phyloP scores from a whole-genome alignment of 1,140 invertebrate genomes.

The Armadillidium nasatum region DNA sequence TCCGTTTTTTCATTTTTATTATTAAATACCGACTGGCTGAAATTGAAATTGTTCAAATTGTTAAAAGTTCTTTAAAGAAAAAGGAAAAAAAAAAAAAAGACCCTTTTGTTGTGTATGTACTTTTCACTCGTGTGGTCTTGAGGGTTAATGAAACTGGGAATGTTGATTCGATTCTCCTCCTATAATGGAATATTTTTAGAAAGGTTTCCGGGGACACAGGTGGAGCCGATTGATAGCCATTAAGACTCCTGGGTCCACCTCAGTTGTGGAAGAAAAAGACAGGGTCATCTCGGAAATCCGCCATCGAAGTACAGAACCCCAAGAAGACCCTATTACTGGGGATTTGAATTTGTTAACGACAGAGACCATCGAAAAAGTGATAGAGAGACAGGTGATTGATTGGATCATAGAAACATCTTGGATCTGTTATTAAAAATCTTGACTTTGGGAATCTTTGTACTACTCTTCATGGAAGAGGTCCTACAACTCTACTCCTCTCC shows the following conservation, averaged over 20 bases:
- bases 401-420: too few species aligned
- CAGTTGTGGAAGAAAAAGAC: neutral
- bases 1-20: too few species aligned
- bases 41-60: too few species aligned
- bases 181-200: slow-evolving; percentile 28
- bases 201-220: neutral
- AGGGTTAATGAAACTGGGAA: slow-evolving; percentile 22
- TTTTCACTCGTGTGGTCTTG: neutral
- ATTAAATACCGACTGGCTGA: too few species aligned
- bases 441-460: too few species aligned
- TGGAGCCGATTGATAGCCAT: neutral
- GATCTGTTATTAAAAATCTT: too few species aligned
- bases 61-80: too few species aligned
- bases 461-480: neutral
- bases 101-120: neutral
- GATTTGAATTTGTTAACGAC: neutral
- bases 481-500: neutral
- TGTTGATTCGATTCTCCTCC: slow-evolving; percentile 24
- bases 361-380: slow-evolving; percentile 5
- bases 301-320: neutral
- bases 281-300: neutral
- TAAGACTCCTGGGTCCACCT: neutral
- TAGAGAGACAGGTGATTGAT: neutral
- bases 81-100: too few species aligned
- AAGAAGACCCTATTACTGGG: neutral